Evolutionary conservation across 1,140 invertebrate species (phyloP), one percentile per base, ranked within the genome.

Genomic region (Cryptotermes secundus): DNA sequence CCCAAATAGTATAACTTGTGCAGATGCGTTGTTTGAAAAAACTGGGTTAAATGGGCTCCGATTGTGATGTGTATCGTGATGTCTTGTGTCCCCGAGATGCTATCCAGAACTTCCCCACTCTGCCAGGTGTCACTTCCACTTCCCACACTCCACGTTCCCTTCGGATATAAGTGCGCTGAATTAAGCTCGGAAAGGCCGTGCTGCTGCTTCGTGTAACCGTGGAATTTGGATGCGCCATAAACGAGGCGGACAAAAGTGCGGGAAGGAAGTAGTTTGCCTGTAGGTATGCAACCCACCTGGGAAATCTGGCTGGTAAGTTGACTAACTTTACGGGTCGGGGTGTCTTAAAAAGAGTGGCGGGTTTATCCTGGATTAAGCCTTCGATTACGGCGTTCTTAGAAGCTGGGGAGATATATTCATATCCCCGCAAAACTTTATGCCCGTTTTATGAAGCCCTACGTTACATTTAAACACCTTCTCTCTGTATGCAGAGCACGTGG

Each of bases 251-350:
- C 59, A 72, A 72, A 72, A 72, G 26, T 26, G n/a, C 59, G 59
- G 59, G n/a, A 65, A 31, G 59, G 59, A 72, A 72, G 59, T 31
- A 72, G 59, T 31, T 26, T 26, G 26, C 26, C 59, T 72, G 6
- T 72, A 72, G 59, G 26, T 72, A 72, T 1, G 26, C 59, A 72
- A 72, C 26, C 59, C 59, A n/a, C 59, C 26, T 7, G 59, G 59
- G 59, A 72, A 72, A 72, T 72, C 59, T 72, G 59, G 59, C 59
- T 72, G 59, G 31, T 72, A 72, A 72, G 59, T 72, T 72, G 59
- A 72, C 59, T 72, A 72, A 72, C 59, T 72, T 72, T 31, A 72
- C 31, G n/a, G 26, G 59, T 4, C 26, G 59, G 16, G n/a, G 59
- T 72, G 59, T 72, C 59, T 72, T 72, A 72, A 72, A n/a, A 72